Base-by-base conservation (phyloP, 2,797 vertebrate genomes). In the Pitangus sulphuratus region DNA sequence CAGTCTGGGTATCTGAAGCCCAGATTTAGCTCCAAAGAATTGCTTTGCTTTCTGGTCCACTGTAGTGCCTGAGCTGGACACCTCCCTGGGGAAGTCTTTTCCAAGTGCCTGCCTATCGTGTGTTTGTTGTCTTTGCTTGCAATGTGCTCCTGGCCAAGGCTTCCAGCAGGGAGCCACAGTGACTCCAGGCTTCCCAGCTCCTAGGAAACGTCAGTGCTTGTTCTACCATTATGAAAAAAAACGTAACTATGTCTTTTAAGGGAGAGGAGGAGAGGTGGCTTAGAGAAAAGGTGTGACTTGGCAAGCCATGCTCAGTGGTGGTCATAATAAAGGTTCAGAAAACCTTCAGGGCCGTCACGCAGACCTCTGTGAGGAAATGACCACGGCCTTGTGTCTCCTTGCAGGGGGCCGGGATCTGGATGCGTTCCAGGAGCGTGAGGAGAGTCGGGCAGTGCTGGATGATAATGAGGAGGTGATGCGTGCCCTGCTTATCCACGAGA, bases 381-480 rank as follows among this genome's bases (percentile, higher is more conserved):
- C 86, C 39, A 53, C 70, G 74, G 40, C 40, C 26, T 77, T 18
- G 7, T 89, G 60, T 94, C 60, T 93, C 51, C 85, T 93, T 86
- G 40, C 96, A 99, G 99, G 98, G 90, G 98, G 95, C 37, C 97
- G 98, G 56, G 94, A 97, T 44, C 65, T 96, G 64, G 96, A 98
- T 5, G 91, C 98, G 8, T 98, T 98, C 95, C 99, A 98, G 80
- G 98, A 99, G 24, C 98, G 95, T 24, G 97, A 98, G 10, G 97
- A 98, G 31, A 98, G 98, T 50, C 98, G 95, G 0, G 96, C 97
- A 37, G 94, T 95, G 39, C 97, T 97, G 84, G 99, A 99, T 74
- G 99, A 99, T 87, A 99, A 99, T 0, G 99, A 99, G 95, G 99
- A 99, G 90, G 99, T 99, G 95, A 99, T 99, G 99, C 98, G 98